These are phyloP conservation scores for Papilio glaucus DNA, from an alignment of 1,140 invertebrate genomes.

Conservation along the genomic window DNA sequence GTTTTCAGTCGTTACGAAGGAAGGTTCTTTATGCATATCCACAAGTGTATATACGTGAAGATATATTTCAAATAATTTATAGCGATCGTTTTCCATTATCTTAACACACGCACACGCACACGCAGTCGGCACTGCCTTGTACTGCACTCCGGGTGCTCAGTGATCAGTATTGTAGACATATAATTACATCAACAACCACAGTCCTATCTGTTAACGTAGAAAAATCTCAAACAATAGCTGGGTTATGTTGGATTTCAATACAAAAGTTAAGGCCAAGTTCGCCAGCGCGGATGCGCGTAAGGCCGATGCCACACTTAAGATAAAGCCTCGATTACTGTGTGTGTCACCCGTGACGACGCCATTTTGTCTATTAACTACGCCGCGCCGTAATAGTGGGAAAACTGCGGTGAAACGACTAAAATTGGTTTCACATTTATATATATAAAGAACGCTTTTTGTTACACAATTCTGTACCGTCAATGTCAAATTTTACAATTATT, in stretches of 20 bases:
- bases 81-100: too few species aligned
- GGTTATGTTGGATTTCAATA: conserved; percentile 41
- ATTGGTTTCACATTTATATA: conserved; percentile 66
- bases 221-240: conserved; percentile 33
- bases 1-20: too few species aligned
- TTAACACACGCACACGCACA: too few species aligned
- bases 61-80: too few species aligned
- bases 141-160: not conserved
- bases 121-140: too few species aligned
- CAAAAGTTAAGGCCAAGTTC: conserved; percentile 70
- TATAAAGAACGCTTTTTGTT: conserved; percentile 49
- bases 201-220: not conserved
- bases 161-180: not conserved
- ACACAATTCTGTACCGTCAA: conserved; percentile 40
- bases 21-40: too few species aligned
- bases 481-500: conserved; percentile 34
- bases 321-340: conserved; percentile 70
- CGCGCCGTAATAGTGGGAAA: conserved; percentile 73
- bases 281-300: conserved; percentile 66
- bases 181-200: conserved; percentile 9
- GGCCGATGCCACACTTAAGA: conserved; percentile 78
- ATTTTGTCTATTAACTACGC: conserved; percentile 73
- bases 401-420: conserved; percentile 63
- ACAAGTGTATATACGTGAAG: too few species aligned
- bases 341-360: conserved; percentile 74